Conservation (phyloP, 2,888 invertebrate genomes). For the Dynastes grantii region DNA sequence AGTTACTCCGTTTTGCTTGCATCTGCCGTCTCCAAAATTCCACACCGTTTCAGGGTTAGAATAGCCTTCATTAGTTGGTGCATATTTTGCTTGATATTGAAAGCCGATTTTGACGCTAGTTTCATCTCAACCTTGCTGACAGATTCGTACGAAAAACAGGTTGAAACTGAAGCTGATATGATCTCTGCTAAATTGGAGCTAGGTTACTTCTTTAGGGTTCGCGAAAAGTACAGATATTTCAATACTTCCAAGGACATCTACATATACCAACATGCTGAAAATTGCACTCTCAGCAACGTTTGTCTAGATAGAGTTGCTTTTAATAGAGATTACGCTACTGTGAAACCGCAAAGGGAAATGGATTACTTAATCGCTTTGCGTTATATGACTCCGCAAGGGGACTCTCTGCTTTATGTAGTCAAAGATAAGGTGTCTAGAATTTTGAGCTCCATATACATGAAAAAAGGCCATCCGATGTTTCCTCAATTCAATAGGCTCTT, state of each 20-base stretch:
- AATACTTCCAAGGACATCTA: conserved; percentile 20
- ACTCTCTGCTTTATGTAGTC: conserved; percentile 27
- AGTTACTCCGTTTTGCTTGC: conserved; percentile 32
- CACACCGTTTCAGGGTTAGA: conserved; percentile 8
- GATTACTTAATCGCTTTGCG: conserved; percentile 20
- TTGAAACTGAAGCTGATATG: conserved; percentile 31
- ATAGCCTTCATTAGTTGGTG: conserved; percentile 34
- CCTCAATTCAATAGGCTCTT: conserved; percentile 23
- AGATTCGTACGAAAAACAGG: conserved; percentile 31
- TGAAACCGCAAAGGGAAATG: conserved; percentile 7
- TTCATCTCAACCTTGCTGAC: conserved; percentile 38
- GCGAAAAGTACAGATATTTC: not conserved
- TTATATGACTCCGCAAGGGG: conserved; percentile 24
- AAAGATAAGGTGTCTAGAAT: conserved; percentile 34
- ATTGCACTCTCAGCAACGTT: not conserved
- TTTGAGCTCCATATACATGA: conserved; percentile 15
- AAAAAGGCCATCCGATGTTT: conserved; percentile 42
- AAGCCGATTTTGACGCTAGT: conserved; percentile 44
- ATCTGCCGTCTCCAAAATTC: not conserved
- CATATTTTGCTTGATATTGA: conserved; percentile 22
- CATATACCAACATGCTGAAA: conserved; percentile 7
- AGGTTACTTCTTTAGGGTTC: not conserved
- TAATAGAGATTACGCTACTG: conserved; percentile 26
- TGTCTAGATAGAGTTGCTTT: conserved; percentile 27
- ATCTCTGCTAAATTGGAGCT: conserved; percentile 19